Evolutionary conservation across 2,113 vertebrate species (phyloP).

Genomic region (Rhadina sibilatrix): DNA sequence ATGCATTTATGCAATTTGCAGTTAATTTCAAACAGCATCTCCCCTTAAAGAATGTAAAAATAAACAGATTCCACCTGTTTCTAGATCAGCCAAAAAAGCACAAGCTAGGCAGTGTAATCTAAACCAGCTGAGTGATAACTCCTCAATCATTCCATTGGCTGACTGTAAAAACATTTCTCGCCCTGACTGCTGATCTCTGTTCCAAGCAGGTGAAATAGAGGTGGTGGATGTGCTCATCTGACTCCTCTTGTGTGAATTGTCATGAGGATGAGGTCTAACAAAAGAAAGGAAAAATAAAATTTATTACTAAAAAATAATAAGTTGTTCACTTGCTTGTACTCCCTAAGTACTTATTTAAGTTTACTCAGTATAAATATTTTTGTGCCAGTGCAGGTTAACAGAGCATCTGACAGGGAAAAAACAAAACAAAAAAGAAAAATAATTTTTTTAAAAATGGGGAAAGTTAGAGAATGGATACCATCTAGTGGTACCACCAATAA

Average conservation of each 20-base stretch:
- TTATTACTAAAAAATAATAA: not conserved
- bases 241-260: not conserved
- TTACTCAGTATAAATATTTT: not conserved
- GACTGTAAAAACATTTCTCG: not conserved
- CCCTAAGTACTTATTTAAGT: not conserved
- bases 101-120: not conserved
- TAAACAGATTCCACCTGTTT: slow-evolving; percentile 37
- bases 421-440: not conserved
- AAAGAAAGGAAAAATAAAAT: not conserved
- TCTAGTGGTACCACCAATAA: not conserved
- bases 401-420: not conserved
- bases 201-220: not conserved
- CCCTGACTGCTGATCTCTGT: not conserved
- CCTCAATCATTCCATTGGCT: not conserved
- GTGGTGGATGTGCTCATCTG: not conserved
- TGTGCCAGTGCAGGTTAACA: not conserved
- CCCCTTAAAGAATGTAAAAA: not conserved
- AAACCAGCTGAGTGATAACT: not conserved
- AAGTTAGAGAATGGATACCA: slow-evolving; percentile 16
- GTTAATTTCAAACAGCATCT: slow-evolving; percentile 4
- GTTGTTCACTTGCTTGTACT: not conserved
- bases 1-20: not conserved
- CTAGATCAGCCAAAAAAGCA: not conserved
- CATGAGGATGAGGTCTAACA: not conserved
- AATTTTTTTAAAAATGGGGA: not conserved